A percentile compares a stretch with the other conserved stretches of the same genome.
Conservation (phyloP, 1,140 invertebrate species). For the Drosophila ficusphila region DNA sequence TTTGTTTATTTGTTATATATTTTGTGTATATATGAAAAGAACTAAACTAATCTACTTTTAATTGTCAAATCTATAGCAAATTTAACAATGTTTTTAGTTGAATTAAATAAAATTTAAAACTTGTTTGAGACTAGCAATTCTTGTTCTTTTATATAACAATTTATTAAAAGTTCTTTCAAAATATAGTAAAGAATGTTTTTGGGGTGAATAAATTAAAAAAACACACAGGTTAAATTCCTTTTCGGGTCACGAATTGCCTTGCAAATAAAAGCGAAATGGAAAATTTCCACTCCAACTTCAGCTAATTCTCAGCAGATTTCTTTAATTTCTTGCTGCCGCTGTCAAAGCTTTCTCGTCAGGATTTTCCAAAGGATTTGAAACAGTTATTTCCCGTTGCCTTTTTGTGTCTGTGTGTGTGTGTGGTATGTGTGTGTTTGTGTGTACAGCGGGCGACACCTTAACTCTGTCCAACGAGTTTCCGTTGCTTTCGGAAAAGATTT, state of each 20-base stretch:
- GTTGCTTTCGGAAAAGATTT: slow-evolving; percentile 61
- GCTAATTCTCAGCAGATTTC: slow-evolving; percentile 32
- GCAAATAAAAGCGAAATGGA: slow-evolving; percentile 17
- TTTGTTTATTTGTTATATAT: too few relatives aligned
- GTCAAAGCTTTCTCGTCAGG: slow-evolving; percentile 24
- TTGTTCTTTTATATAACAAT: not conserved
- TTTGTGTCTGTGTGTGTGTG: slow-evolving; percentile 13
- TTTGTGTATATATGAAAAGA: too few relatives aligned
- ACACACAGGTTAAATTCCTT: not conserved
- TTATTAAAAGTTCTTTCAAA: too few relatives aligned
- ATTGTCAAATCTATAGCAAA: too few relatives aligned
- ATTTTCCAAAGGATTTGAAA: slow-evolving; percentile 47
- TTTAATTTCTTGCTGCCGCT: slow-evolving; percentile 10
- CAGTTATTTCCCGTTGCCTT: slow-evolving; percentile 17
- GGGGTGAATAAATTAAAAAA: not conserved
- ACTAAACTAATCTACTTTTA: too few relatives aligned
- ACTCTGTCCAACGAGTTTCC: slow-evolving; percentile 37
- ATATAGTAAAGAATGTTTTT: too few relatives aligned
- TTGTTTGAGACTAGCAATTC: too few relatives aligned
- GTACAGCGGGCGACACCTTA: slow-evolving; percentile 26
- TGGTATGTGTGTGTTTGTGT: slow-evolving; percentile 23
- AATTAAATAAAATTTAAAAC: too few relatives aligned
- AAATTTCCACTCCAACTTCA: slow-evolving; percentile 19
- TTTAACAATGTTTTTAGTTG: too few relatives aligned
- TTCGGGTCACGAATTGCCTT: not conserved